These are phyloP conservation scores for Phortica magna DNA, from an alignment of 2,888 invertebrate species.

Conservation along the genomic window DNA sequence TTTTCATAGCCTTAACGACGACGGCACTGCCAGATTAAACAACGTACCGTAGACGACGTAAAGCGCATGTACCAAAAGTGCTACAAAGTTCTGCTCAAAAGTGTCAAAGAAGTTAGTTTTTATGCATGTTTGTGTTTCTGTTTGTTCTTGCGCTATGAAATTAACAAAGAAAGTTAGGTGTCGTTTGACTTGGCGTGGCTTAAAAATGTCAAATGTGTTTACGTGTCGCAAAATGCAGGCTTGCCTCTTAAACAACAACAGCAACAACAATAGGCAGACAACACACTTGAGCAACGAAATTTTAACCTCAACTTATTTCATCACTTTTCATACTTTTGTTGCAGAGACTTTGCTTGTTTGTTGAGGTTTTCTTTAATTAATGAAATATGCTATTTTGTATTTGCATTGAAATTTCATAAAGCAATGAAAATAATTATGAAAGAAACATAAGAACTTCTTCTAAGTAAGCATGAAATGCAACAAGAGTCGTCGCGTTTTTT, in stretches of 20 bases:
- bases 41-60: neutral
- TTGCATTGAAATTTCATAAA: too few species aligned
- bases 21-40: neutral
- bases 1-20: too few species aligned
- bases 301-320: too few species aligned
- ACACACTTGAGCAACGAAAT: too few species aligned
- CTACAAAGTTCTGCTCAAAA: neutral
- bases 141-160: neutral
- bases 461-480: conserved; percentile 20
- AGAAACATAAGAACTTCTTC: conserved; percentile 22
- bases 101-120: conserved; percentile 23
- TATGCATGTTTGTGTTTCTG: neutral
- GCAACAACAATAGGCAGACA: neutral
- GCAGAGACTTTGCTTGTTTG: too few species aligned
- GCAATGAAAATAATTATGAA: conserved; percentile 21
- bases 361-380: too few species aligned
- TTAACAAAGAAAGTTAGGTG: neutral
- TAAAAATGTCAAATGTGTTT: too few species aligned
- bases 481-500: too few species aligned
- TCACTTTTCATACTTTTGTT: too few species aligned
- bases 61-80: neutral
- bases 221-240: too few species aligned
- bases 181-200: too few species aligned
- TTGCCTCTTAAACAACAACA: neutral
- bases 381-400: too few species aligned